Evolutionary conservation across 2,888 invertebrate species (phyloP), one percentile per base, ranked within the genome.

Genomic region (Sminthurides aquaticus): DNA sequence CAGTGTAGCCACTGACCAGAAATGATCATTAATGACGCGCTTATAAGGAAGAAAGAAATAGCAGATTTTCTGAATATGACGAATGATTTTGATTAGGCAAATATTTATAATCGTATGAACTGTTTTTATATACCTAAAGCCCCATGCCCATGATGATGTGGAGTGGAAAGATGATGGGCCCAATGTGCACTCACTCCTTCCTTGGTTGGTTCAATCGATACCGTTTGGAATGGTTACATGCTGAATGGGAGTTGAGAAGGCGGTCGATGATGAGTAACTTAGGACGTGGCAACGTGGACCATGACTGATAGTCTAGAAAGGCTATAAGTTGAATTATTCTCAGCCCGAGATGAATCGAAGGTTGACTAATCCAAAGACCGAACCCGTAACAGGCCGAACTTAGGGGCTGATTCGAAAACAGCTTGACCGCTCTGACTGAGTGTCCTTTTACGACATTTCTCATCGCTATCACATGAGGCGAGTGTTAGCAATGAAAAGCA

Each of bases 91-190:
- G 15, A 34, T 34, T 34, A 34, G 43, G 43, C 15, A 34, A 34
- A 34, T 34, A 11, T n/a, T 57, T 18, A 48, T 59, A 49, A 59
- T 59, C 22, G 20, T 59, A 56, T 69, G 65, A 68, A 70, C 67
- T 72, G 68, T 73, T 73, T 72, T 73, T 73, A 71, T 69, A 71
- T 73, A 66, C 71, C 70, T 68, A 68, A 73, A 71, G 71, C 69
- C 71, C 71, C 70, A 67, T 69, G 64, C 67, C 71, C 64, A 69
- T 69, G 72, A 68, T 69, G 69, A 69, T 61, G 60, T 55, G 63
- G 65, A 66, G 62, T 66, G 70, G 71, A 69, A 70, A 65, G 57
- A 62, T 62, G 72, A 72, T 70, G 72, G 69, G 69, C 69, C 73
- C 68, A 71, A 52, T 8, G 52, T 61, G 52, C 63, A 57, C 57